These are phyloP conservation scores for Heliconius sara DNA, from an alignment of 2,888 invertebrate species.

Conservation along the genomic window DNA sequence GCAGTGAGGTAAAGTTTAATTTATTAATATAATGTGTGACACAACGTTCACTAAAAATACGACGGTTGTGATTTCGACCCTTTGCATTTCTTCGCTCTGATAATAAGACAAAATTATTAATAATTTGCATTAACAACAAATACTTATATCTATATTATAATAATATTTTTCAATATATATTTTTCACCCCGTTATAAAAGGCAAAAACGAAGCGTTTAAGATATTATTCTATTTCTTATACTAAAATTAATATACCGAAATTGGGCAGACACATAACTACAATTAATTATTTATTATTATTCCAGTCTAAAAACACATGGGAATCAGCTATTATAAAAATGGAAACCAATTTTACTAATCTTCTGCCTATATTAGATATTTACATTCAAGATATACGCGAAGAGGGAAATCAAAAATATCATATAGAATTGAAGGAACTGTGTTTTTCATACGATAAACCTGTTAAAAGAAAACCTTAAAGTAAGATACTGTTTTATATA, in stretches of 20 bases:
- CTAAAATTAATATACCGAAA: too few relatives aligned
- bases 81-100: background rate
- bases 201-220: too few relatives aligned
- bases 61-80: background rate
- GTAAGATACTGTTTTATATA: too few relatives aligned
- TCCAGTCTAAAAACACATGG: constrained; percentile 1
- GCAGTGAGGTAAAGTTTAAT: background rate
- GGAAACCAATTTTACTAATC: constrained; percentile 5
- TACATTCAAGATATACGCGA: constrained; percentile 5
- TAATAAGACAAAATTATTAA: background rate
- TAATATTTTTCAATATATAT: too few relatives aligned
- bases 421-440: constrained; percentile 1
- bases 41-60: too few relatives aligned
- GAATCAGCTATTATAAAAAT: constrained; percentile 4
- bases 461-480: background rate
- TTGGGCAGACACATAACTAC: too few relatives aligned
- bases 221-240: too few relatives aligned
- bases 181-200: too few relatives aligned
- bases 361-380: constrained; percentile 1
- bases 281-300: background rate
- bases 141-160: too few relatives aligned
- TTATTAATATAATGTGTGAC: background rate
- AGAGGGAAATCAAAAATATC: background rate
- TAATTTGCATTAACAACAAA: too few relatives aligned
- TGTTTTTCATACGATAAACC: constrained; percentile 11